Evolutionary conservation across 2,113 vertebrate genomes (phyloP).

Genomic region (Cettia cetti): DNA sequence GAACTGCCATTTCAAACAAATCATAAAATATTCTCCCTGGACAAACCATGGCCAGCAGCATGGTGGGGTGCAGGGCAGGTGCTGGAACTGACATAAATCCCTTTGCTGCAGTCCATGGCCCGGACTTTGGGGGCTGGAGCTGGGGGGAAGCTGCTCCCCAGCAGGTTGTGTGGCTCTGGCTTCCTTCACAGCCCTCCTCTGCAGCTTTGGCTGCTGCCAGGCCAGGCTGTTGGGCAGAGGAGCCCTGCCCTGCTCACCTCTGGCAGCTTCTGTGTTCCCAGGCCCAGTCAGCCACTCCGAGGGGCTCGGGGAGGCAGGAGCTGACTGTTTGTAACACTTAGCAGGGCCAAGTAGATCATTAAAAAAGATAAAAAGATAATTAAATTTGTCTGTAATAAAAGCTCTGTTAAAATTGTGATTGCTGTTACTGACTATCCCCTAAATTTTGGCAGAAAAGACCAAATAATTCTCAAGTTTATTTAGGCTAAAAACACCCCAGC

Average conservation of each 20-base stretch:
- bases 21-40: background rate
- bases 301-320: background rate
- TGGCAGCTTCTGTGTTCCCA: background rate
- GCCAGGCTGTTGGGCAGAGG: background rate
- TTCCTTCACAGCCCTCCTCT: background rate
- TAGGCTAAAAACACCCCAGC: background rate
- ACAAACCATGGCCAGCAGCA: background rate
- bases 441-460: background rate
- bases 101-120: background rate
- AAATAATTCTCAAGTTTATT: background rate
- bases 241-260: background rate
- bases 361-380: background rate
- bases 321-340: background rate
- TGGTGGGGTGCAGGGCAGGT: background rate
- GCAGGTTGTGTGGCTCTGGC: background rate
- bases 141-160: background rate
- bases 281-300: rapidly evolving
- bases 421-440: background rate
- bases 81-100: background rate
- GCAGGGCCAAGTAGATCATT: background rate
- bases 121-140: background rate
- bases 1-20: background rate
- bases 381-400: background rate
- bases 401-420: background rate
- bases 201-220: background rate